Conservation (phyloP, 2,797 vertebrate genomes). For the Notolabrus celidotus region DNA sequence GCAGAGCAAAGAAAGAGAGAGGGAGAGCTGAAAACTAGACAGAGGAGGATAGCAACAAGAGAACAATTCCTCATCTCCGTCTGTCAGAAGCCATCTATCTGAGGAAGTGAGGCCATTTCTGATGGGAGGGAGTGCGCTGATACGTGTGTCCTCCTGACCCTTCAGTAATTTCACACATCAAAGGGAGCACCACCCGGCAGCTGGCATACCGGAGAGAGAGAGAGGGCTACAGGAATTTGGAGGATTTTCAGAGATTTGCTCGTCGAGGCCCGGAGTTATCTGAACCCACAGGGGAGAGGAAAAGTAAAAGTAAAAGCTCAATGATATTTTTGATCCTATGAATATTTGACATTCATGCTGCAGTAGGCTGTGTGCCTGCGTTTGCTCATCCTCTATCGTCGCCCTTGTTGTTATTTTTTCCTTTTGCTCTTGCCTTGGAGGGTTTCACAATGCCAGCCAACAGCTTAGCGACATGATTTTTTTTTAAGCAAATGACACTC, state of each 20-base stretch:
- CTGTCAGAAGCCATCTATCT: conserved; percentile 78
- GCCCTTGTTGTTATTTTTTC: conserved; percentile 64
- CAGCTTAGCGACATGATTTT: conserved; percentile 65
- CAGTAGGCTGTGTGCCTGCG: conserved; percentile 61
- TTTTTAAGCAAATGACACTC: conserved; percentile 71
- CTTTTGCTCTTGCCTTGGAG: conserved; percentile 51
- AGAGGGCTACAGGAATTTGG: conserved; percentile 71
- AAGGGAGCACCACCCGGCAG: conserved; percentile 75
- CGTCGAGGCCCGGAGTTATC: conserved; percentile 80
- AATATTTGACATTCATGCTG: conserved; percentile 86
- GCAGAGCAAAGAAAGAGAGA: conserved; percentile 26
- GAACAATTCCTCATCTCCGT: conserved; percentile 77
- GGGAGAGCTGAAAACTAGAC: conserved; percentile 34
- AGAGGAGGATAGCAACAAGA: conserved; percentile 32
- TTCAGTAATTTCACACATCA: conserved; percentile 81
- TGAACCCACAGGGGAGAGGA: conserved; percentile 75
- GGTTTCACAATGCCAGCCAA: conserved; percentile 62
- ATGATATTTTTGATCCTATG: conserved; percentile 86
- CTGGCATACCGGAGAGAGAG: conserved; percentile 65
- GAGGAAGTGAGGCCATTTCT: conserved; percentile 69
- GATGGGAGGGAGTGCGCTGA: conserved; percentile 71
- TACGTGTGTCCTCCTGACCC: conserved; percentile 74
- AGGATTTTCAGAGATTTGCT: conserved; percentile 84
- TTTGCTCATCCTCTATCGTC: conserved; percentile 60
- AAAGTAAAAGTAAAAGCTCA: conserved; percentile 81